A percentile compares a stretch with the other conserved stretches of the same genome.
phyloP scores from a whole-genome alignment of 2,797 vertebrate species.

The Sarcophilus harrisii region DNA sequence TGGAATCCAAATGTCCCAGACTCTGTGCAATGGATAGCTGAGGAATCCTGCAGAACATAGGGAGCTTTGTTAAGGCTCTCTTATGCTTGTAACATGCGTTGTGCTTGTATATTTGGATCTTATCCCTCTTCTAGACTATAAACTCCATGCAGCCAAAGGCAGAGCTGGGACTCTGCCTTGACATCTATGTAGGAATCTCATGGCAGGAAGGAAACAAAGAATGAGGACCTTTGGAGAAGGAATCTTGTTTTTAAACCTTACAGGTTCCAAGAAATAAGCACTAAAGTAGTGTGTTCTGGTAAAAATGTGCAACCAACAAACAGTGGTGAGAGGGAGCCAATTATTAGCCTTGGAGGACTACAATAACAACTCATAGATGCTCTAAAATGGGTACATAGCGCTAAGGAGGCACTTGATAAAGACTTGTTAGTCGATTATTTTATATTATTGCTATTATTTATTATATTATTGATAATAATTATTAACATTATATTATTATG shows the following conservation, averaged over 20 bases:
- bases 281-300: not conserved
- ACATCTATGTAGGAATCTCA: not conserved
- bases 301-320: not conserved
- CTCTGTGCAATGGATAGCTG: not conserved
- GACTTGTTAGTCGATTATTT: not conserved
- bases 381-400: not conserved
- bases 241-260: not conserved
- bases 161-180: not conserved
- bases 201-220: not conserved
- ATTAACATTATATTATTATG: not conserved
- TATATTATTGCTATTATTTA: not conserved
- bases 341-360: not conserved
- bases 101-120: not conserved
- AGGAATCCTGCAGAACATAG: not conserved
- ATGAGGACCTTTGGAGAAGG: not conserved
- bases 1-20: conserved; percentile 4
- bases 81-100: not conserved
- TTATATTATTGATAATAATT: not conserved
- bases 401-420: not conserved
- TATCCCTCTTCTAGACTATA: not conserved
- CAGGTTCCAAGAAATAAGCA: not conserved
- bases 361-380: not conserved
- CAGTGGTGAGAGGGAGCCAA: not conserved
- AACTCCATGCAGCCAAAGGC: not conserved
- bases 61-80: not conserved